Base-by-base conservation (phyloP, 2,888 invertebrate genomes). In the Mesoligia furuncula region DNA sequence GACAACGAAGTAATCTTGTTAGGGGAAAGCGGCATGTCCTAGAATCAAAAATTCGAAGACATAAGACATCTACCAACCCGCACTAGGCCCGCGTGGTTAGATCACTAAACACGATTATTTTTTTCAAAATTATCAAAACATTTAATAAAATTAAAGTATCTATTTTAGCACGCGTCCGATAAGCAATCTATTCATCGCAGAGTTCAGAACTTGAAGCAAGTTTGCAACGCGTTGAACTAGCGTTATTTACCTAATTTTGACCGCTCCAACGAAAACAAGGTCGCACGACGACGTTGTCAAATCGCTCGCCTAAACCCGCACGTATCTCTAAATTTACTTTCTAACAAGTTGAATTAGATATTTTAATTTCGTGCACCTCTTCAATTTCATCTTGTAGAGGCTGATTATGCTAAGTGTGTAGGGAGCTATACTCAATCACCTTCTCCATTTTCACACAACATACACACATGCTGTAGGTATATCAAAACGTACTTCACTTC, bases 401-500 rank as follows among this genome's bases (percentile, higher is more conserved):
- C 54, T 54, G 54, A n/a, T n/a, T n/a, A 54, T n/a, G 4, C 24
- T 54, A 54, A 24, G 1, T 54, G 7, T 54, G 24, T 54, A 4
- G 24, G n/a, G n/a, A n/a, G n/a, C 24, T 54, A 11, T 24, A 54
- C 54, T 24, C 24, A n/a, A 54, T n/a, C 51, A 51, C 54, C 39
- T 42, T 36, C 48, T 36, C 13, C 36, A 61, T 36, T 68, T 45
- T 51, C 15, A 24, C 51, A 8, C 24, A 54, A 7, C 20, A 54
- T 3, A 54, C 6, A 59, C 27, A 42, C 15, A 74, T 42, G 8
- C 24, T 8, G 24, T 61, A 39, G 9, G n/a, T 66, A 42, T n/a
- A 73, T 31, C 64, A 51, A 70, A 73, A 57, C n/a, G n/a, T 45
- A 36, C 39, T 15, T 45, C 42, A 48, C 1, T 74, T 36, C 74